These are phyloP conservation scores for Fragum whitleyi DNA, from an alignment of 2,888 invertebrate species.

Conservation along the genomic window DNA sequence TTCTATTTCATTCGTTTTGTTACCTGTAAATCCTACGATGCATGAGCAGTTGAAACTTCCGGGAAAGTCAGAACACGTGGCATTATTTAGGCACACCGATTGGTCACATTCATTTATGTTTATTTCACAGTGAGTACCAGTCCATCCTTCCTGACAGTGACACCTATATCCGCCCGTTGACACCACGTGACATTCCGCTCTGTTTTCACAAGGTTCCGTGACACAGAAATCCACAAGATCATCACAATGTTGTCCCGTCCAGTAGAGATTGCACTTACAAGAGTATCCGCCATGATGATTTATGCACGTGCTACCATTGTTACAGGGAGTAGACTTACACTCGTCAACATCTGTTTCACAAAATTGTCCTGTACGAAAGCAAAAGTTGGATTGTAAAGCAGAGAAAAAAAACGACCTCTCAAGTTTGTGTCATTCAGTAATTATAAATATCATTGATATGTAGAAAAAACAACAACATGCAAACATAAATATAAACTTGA, in stretches of 20 bases:
- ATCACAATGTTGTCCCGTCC: constrained; percentile 48
- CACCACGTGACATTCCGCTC: constrained; percentile 43
- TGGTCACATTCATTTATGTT: constrained; percentile 53
- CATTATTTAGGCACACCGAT: constrained; percentile 38
- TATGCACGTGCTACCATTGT: constrained; percentile 51
- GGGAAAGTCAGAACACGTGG: constrained; percentile 32
- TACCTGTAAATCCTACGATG: constrained; percentile 32
- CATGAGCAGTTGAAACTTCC: constrained; percentile 44
- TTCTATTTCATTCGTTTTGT: no score
- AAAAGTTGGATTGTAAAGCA: no score
- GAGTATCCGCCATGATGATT: constrained; percentile 48
- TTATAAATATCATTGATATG: no score
- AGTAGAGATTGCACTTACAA: constrained; percentile 53
- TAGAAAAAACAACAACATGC: background rate
- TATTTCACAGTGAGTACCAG: constrained; percentile 47
- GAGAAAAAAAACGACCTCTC: no score
- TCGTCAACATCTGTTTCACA: constrained; percentile 63
- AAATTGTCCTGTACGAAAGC: constrained; percentile 11
- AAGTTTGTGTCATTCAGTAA: no score
- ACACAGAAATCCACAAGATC: constrained; percentile 58
- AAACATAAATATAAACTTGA: background rate
- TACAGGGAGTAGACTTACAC: constrained; percentile 49
- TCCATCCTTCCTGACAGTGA: constrained; percentile 47
- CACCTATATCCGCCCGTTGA: constrained; percentile 47
- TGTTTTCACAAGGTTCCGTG: constrained; percentile 40